Evolutionary conservation across 2,113 vertebrate species (phyloP).

Genomic region (Myotis brandtii): DNA sequence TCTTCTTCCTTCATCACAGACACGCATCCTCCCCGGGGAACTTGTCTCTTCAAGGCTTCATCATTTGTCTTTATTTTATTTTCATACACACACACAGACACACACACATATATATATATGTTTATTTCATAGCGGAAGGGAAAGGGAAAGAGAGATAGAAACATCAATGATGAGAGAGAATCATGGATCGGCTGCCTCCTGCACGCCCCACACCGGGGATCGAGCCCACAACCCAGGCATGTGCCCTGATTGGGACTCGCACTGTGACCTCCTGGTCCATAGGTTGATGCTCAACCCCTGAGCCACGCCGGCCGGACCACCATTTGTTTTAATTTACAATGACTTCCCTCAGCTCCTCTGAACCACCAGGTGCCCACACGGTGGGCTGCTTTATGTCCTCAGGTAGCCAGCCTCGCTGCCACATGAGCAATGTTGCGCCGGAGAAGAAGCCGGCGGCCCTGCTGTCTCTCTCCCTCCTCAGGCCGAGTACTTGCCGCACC

Average conservation of each 20-base stretch:
- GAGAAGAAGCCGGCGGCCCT: not conserved
- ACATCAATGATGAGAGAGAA: no score
- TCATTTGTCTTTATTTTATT: no score
- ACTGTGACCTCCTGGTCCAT: no score
- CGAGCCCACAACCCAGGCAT: no score
- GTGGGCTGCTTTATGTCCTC: not conserved
- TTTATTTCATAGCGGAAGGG: not conserved
- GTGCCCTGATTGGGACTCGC: no score
- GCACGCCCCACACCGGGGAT: no score
- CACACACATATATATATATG: no score
- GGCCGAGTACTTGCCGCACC: not conserved
- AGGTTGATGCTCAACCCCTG: no score
- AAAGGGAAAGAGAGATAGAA: no score
- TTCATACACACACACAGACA: no score
- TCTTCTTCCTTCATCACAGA: slow-evolving; percentile 79
- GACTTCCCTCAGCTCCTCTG: not conserved
- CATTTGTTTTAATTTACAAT: not conserved
- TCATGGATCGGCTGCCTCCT: no score
- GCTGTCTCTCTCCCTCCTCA: not conserved
- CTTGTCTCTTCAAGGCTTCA: slow-evolving; percentile 12
- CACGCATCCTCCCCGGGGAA: slow-evolving; percentile 74
- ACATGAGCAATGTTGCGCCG: not conserved
- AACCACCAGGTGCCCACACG: not conserved
- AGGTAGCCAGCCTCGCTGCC: slow-evolving; percentile 49
- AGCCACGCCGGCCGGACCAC: not conserved